These are phyloP conservation scores for Stercorarius parasiticus DNA, from an alignment of 2,113 vertebrate genomes.

Conservation along the genomic window DNA sequence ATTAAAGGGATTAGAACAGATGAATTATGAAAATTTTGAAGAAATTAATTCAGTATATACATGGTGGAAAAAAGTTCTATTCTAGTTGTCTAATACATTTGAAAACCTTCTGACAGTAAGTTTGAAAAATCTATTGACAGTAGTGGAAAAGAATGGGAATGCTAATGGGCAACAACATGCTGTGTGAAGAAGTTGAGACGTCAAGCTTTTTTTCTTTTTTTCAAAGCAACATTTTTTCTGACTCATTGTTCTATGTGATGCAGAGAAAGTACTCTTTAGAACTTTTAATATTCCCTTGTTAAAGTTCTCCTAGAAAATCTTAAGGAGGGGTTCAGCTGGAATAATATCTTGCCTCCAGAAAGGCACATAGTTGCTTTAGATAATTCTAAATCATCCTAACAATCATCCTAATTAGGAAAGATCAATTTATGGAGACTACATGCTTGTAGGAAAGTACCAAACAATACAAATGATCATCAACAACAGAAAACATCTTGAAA, in stretches of 20 bases:
- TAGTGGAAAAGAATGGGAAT: neutral
- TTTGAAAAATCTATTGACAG: neutral
- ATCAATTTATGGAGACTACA: neutral
- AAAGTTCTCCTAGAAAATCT: neutral
- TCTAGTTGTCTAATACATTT: neutral
- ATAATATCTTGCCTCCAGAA: neutral
- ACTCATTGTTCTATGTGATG: neutral
- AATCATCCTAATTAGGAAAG: neutral
- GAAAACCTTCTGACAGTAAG: neutral
- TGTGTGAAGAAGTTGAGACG: neutral
- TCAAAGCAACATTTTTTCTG: neutral
- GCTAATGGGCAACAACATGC: neutral
- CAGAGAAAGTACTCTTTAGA: neutral
- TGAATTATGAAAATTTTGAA: neutral
- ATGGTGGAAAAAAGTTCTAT: neutral
- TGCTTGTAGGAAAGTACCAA: neutral
- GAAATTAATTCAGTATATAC: neutral
- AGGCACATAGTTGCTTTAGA: neutral
- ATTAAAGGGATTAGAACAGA: neutral
- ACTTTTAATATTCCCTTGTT: neutral
- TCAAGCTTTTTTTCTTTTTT: neutral
- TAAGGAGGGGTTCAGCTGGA: neutral
- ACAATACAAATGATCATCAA: neutral
- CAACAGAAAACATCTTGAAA: neutral
- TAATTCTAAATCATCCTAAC: neutral